phyloP scores from a whole-genome alignment of 1,140 invertebrate genomes.

The Dinoponera quadriceps region DNA sequence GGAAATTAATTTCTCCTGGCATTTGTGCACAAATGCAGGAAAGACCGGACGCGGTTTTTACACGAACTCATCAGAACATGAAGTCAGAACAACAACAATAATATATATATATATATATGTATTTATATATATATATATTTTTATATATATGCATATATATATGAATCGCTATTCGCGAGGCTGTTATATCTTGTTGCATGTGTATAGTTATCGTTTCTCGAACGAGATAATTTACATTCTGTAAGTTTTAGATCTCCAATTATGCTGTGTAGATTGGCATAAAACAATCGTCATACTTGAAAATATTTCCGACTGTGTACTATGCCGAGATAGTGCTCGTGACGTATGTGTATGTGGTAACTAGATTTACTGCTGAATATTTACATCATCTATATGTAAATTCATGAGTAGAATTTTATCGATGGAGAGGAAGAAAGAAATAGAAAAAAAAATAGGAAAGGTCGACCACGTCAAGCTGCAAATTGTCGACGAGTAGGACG shows the following conservation, averaged over 20 bases:
- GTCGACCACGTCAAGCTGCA: constrained; percentile 71
- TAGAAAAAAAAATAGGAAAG: constrained; percentile 43
- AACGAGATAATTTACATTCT: constrained; percentile 49
- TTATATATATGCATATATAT: constrained; percentile 5
- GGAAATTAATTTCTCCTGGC: constrained; percentile 42
- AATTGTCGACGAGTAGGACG: constrained; percentile 36
- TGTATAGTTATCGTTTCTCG: constrained; percentile 61
- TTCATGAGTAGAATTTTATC: constrained; percentile 39
- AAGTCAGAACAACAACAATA: too few relatives aligned
- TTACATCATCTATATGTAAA: constrained; percentile 6
- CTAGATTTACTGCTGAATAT: too few relatives aligned
- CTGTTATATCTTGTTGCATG: constrained; percentile 70
- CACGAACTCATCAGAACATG: constrained; percentile 43
- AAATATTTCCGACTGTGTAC: constrained; percentile 30
- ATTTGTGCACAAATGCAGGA: constrained; percentile 57
- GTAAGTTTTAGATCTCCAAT: constrained; percentile 44
- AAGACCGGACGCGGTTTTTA: constrained; percentile 3
- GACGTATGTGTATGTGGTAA: too few relatives aligned
- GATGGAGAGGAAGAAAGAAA: not conserved
- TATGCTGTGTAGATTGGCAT: constrained; percentile 42
- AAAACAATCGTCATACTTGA: constrained; percentile 21
- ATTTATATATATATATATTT: not conserved
- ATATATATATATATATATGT: too few relatives aligned
- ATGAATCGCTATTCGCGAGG: constrained; percentile 61
- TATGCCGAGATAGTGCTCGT: too few relatives aligned